Evolutionary conservation across 2,797 vertebrate species (phyloP), one percentile per base, ranked within the genome.

Genomic region (Decapterus maruadsi): DNA sequence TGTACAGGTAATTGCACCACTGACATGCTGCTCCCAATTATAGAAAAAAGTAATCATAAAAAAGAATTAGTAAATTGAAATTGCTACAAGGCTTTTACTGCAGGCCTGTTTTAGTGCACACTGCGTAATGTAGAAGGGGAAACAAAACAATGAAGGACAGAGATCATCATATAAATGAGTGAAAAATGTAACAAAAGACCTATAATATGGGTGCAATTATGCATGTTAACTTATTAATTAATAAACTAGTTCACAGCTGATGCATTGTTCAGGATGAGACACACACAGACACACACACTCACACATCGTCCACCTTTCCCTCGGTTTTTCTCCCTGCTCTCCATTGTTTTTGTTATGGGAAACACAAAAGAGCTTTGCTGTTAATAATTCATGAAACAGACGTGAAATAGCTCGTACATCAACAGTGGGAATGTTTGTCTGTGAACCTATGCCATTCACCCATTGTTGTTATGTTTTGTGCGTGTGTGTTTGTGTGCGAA

Each of bases 381-480:
- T 94, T 89, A 93, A 92, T 92, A 88, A 94, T 94, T 92, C 73
- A 93, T 91, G 89, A 80, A 90, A 83, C 90, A 90, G 82, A 85
- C 74, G 72, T 75, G 81, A 82, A 91, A 81, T 84, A 81, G 79
- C 83, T 84, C 22, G 71, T 75, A 80, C 89, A 89, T 87, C 82
- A 84, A 81, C 87, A 70, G 75, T 67, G 87, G 87, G 87, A 90
- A 74, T 89, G 70, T 57, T 80, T 83, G 69, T 75, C 61, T 34
- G 57, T 90, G 84, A 92, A 91, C 87, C 66, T n/a, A 8, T 78
- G 85, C 69, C 46, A 75, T 81, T 75, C 77, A 73, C 17, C 79
- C 74, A 82, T 89, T 91, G 90, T 88, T 78, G 4, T 46, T 46
- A 14, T 45, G 13, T 16, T 45, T 8, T 40, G 38, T 40, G 38